Base-by-base conservation (phyloP, 1,140 invertebrate genomes). In the Tribolium madens region DNA sequence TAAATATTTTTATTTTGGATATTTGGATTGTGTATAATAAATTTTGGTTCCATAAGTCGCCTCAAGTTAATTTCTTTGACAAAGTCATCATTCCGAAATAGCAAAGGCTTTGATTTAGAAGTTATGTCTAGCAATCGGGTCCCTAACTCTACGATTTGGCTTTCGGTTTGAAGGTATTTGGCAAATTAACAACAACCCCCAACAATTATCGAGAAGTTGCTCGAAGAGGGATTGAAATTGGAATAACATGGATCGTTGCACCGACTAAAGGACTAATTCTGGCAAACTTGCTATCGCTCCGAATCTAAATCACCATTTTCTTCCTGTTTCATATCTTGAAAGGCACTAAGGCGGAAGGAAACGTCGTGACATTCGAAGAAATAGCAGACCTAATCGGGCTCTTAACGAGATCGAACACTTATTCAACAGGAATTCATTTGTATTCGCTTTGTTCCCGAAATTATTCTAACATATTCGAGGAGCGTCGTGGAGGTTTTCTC, bases 141-240 rank as follows among this genome's bases (percentile, higher is more conserved):
- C 36, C 7, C 36, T 7, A n/a, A 36, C 33, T 36, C 36, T 9
- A 26, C 21, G 18, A 10, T 36, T 5, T 36, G 33, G 18, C 10
- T 36, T 36, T 36, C 33, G 9, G 47, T 72, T 72, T 42, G 26
- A 26, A 72, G 70, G 70, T 72, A 72, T 72, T 72, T 72, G 70
- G 70, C 70, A 72, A 72, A 72, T 72, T 72, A 72, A 72, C 70
- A 72, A 72, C 70, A 72, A 72, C 70, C 70, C 70, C 70, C 50
- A 72, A 72, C 70, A 72, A 72, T 72, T 72, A 72, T 72, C 48
- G 70, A 52, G 70, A 72, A 72, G 46, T 72, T 72, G 68, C 68
- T 72, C 26, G 36, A 48, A 52, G 70, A 21, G 42, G 18, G 70
- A 72, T 50, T 72, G 46, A 72, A 50, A 72, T 72, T 72, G 12